These are phyloP conservation scores for Dipodomys merriami DNA, from an alignment of 2,113 vertebrate genomes.

Conservation along the genomic window DNA sequence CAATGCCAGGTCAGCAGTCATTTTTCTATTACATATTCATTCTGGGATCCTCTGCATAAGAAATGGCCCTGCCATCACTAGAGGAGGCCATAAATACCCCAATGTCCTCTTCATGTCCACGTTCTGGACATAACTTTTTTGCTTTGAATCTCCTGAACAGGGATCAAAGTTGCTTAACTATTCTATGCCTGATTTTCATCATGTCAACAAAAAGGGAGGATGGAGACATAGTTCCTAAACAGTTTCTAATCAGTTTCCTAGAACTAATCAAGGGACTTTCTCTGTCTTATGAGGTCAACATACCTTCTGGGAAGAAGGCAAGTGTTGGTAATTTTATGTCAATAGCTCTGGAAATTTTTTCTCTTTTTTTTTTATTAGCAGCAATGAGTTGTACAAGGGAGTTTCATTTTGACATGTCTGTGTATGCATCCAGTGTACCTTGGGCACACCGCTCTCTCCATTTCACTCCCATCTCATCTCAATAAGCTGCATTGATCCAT, in stretches of 20 bases:
- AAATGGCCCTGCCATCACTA: background rate
- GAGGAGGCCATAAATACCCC: background rate
- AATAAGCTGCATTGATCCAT: no score
- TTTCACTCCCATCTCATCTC: no score
- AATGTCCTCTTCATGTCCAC: background rate
- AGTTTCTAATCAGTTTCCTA: background rate
- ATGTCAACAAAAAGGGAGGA: background rate
- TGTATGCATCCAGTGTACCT: no score
- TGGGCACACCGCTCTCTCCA: no score
- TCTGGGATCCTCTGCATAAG: background rate
- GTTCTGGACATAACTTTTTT: background rate
- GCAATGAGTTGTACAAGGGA: no score
- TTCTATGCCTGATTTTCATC: background rate
- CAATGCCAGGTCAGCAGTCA: background rate
- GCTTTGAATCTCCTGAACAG: background rate
- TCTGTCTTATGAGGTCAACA: background rate
- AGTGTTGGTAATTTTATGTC: no score
- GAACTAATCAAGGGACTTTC: background rate
- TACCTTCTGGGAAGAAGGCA: background rate
- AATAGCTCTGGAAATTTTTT: no score
- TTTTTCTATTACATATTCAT: background rate
- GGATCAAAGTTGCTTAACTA: background rate
- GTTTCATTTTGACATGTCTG: no score
- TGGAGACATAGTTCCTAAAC: background rate
- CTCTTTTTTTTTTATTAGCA: no score